phyloP scores from a whole-genome alignment of 37 sponge, comb jelly and placozoan genomes.

The Agelas oroides region DNA sequence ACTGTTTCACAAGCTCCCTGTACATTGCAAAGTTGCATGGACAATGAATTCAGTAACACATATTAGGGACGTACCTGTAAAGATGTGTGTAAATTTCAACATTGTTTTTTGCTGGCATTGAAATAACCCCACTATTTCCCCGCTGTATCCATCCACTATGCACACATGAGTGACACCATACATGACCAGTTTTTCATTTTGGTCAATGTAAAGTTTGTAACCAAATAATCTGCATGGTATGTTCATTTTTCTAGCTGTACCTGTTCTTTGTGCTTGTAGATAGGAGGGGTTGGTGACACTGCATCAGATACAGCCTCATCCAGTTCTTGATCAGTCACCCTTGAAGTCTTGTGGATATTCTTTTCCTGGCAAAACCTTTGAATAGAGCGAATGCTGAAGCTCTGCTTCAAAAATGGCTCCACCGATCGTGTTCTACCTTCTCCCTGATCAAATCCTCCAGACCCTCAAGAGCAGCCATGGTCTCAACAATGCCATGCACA shows the following conservation, averaged over 20 bases:
- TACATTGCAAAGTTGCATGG: neutral
- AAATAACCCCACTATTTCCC: too few species aligned
- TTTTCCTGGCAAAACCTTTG: neutral
- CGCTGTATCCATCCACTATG: too few species aligned
- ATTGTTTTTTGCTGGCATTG: too few species aligned
- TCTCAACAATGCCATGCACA: too few species aligned
- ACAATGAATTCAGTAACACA: constrained; percentile 2
- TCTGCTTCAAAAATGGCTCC: constrained; percentile 6
- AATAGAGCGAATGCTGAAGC: neutral
- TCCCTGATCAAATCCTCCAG: constrained; percentile 35
- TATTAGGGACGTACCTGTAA: neutral
- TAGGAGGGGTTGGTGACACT: constrained; percentile 27
- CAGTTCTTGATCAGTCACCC: neutral
- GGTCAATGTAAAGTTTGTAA: constrained; percentile 75
- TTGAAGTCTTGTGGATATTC: neutral
- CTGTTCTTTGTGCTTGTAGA: constrained; percentile 22
- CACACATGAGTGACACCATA: constrained; percentile 69
- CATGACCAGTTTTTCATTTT: constrained; percentile 71
- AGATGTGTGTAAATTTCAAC: constrained; percentile 33
- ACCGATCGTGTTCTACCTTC: constrained; percentile 6
- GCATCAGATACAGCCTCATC: constrained; percentile 1
- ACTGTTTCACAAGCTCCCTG: neutral
- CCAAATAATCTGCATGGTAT: constrained; percentile 63
- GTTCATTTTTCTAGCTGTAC: constrained; percentile 22
- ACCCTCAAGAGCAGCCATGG: constrained; percentile 4